Base-by-base conservation (phyloP, 2,113 vertebrate genomes). In the Phaethon lepturus region DNA sequence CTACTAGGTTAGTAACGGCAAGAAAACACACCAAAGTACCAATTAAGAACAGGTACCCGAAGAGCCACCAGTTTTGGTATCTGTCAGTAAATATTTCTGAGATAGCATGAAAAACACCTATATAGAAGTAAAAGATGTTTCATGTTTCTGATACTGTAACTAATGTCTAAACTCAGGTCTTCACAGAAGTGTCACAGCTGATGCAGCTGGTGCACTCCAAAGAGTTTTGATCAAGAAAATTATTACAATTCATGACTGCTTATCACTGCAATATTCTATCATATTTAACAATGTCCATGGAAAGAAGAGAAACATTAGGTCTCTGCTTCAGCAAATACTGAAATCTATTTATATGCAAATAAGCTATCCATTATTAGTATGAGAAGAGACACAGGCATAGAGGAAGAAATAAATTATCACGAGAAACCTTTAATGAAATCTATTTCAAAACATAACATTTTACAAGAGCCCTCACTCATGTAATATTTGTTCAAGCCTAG, bases 331-430 rank as follows among this genome's bases (percentile, higher is more conserved):
- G 98, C 98, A 99, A 99, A 99, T 94, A 98, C 93, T 96, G 96
- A 98, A 98, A 98, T 98, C 98, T 99, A 99, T 99, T 99, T 99
- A 99, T 99, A 99, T 99, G 99, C 98, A 99, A 99, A 99, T 99
- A 98, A 97, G 97, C 73, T 98, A 98, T 96, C 98, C 94, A 97
- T 99, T 99, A 99, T 98, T 98, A 98, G 98, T 97, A 97, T 96
- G 97, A 98, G 98, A 98, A 97, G 94, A 98, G 97, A 98, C 97
- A 97, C 92, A 95, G 96, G 96, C 96, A 98, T 98, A 98, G 98
- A 98, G 94, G 83, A 96, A 98, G 93, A 98, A 98, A 99, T 98
- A 99, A 99, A 99, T 99, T 99, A 98, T 99, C 98, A 98, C 98
- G 97, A 96, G 98, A 98, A 98, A 97, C 97, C 97, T 97, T 98